These are phyloP conservation scores for Gopherus evgoodei DNA, from an alignment of 2,113 vertebrate species.

Conservation along the genomic window DNA sequence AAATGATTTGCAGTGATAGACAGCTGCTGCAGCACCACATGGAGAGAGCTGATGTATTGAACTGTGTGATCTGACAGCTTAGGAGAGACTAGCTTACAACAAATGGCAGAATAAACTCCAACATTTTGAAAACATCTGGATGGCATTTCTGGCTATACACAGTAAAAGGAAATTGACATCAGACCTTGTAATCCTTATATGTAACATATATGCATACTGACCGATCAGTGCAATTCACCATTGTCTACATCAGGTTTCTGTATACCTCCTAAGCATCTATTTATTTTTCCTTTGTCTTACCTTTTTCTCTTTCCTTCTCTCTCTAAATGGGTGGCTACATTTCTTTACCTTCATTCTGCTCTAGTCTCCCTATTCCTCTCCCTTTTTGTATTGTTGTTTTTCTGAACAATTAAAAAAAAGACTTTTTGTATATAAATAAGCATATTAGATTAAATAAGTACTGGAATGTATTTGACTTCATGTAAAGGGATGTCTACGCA, in stretches of 20 bases:
- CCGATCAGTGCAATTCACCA: not conserved
- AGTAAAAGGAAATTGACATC: not conserved
- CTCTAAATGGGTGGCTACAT: not conserved
- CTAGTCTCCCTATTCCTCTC: not conserved
- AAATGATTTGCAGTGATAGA: not conserved
- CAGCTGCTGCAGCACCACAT: not conserved
- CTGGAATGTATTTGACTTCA: not conserved
- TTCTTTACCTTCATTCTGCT: not conserved
- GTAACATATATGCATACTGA: fast-evolving
- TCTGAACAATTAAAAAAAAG: not conserved
- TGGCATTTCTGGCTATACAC: not conserved
- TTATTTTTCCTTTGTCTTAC: not conserved
- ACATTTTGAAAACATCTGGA: not conserved
- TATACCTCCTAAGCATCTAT: not conserved
- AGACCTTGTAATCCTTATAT: not conserved
- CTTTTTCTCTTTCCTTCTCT: not conserved
- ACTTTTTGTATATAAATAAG: not conserved
- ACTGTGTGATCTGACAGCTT: not conserved
- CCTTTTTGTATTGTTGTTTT: fast-evolving
- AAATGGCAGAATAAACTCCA: not conserved
- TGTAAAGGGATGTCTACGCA: not conserved
- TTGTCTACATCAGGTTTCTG: not conserved
- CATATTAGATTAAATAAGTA: not conserved
- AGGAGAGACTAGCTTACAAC: not conserved
- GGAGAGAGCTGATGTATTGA: not conserved